Conservation (phyloP, 1,140 invertebrate species). For the Mizuhopecten yessoensis region DNA sequence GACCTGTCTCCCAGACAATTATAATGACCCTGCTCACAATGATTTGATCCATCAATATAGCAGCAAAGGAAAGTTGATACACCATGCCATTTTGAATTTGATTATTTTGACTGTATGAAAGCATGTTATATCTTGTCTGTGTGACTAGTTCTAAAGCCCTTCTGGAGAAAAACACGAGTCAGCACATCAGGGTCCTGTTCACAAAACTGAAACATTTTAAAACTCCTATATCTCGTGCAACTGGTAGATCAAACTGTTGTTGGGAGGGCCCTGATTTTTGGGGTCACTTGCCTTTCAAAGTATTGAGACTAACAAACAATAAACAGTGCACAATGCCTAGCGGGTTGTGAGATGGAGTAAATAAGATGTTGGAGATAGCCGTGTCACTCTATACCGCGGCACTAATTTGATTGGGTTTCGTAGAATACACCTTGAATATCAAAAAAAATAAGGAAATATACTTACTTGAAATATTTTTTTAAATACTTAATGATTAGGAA, state of each 20-base stretch:
- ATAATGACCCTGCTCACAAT: neutral
- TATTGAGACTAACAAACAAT: slow-evolving; percentile 33
- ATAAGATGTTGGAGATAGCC: neutral
- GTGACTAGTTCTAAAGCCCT: neutral
- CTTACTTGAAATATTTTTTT: neutral
- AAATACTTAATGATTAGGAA: neutral
- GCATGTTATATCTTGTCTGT: neutral
- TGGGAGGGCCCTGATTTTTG: neutral
- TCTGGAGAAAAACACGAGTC: neutral
- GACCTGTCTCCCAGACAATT: neutral
- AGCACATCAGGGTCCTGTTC: neutral
- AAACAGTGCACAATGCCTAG: neutral
- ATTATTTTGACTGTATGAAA: neutral
- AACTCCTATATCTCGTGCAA: neutral
- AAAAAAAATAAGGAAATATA: neutral
- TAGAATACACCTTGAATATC: neutral
- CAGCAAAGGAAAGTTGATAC: neutral
- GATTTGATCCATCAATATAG: neutral
- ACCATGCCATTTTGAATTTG: neutral
- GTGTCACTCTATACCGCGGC: neutral
- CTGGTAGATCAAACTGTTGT: neutral
- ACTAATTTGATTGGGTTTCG: neutral
- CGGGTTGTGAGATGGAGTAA: neutral
- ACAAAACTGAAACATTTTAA: neutral
- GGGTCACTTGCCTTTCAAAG: neutral